phyloP scores from a whole-genome alignment of 1,140 invertebrate genomes.

The Panulirus ornatus region DNA sequence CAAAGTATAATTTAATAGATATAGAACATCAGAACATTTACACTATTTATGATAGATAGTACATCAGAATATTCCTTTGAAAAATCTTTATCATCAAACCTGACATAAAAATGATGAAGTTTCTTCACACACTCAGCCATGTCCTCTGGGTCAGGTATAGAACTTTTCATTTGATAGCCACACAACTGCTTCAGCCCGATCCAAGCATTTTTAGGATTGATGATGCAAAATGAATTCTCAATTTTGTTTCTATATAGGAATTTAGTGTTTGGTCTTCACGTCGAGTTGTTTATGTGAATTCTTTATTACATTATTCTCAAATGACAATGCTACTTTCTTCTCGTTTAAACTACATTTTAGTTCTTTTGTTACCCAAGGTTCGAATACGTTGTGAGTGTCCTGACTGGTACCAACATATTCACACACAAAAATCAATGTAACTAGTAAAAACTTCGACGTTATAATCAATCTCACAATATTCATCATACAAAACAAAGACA shows the following conservation, averaged over 20 bases:
- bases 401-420: constrained; percentile 17
- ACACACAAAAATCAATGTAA: constrained; percentile 23
- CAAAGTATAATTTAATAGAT: too few species aligned
- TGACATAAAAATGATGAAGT: too few species aligned
- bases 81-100: too few species aligned
- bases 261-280: constrained; percentile 18
- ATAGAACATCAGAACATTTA: too few species aligned
- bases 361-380: constrained; percentile 21
- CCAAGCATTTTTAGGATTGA: too few species aligned
- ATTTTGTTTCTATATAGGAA: constrained; percentile 10
- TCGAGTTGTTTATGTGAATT: neutral
- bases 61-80: too few species aligned
- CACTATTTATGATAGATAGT: too few species aligned
- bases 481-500: too few species aligned
- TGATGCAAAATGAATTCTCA: constrained; percentile 19
- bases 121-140: too few species aligned
- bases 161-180: too few species aligned
- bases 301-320: neutral
- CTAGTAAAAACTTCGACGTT: constrained; percentile 27
- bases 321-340: constrained; percentile 26
- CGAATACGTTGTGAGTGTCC: constrained; percentile 2
- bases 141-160: too few species aligned
- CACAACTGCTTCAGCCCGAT: too few species aligned
- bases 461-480: constrained; percentile 22
- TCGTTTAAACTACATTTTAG: constrained; percentile 13